These are phyloP conservation scores for Metopolophium dirhodum DNA, from an alignment of 1,140 invertebrate genomes.

Conservation along the genomic window DNA sequence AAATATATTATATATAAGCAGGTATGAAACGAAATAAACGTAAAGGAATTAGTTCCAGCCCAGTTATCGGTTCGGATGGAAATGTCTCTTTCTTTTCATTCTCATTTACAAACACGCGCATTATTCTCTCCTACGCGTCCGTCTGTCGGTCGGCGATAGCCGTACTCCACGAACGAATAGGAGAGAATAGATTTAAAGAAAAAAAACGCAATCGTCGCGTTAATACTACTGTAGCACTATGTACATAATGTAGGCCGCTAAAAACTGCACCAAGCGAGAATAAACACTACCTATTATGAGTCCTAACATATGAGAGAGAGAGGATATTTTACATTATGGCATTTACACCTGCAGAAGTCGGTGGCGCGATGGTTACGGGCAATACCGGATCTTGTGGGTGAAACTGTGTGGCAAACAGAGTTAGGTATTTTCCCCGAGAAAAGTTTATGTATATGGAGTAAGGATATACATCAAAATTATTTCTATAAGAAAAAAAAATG, in stretches of 20 bases:
- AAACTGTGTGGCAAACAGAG: too few species aligned
- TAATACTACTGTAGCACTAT: not conserved
- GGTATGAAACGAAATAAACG: conserved; percentile 51
- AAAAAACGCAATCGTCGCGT: not conserved
- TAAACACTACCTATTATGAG: not conserved
- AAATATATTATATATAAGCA: conserved; percentile 10
- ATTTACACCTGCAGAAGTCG: not conserved
- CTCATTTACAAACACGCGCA: not conserved
- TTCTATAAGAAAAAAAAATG: not conserved
- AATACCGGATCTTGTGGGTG: not conserved
- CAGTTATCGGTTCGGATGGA: conserved; percentile 41
- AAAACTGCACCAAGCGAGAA: not conserved
- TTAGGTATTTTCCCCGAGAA: not conserved
- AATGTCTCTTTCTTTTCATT: conserved; percentile 37
- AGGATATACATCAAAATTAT: not conserved
- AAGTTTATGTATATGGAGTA: not conserved
- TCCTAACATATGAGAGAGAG: not conserved
- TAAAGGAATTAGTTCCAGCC: conserved; percentile 41
- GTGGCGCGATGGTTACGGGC: not conserved
- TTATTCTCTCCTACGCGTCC: not conserved
- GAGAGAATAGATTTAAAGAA: not conserved
- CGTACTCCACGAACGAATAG: not conserved
- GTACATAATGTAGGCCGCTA: not conserved
- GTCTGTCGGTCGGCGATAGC: not conserved
- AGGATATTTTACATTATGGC: not conserved